Base-by-base conservation (phyloP, 2,113 vertebrate species). In the Poeciliopsis retropinna region DNA sequence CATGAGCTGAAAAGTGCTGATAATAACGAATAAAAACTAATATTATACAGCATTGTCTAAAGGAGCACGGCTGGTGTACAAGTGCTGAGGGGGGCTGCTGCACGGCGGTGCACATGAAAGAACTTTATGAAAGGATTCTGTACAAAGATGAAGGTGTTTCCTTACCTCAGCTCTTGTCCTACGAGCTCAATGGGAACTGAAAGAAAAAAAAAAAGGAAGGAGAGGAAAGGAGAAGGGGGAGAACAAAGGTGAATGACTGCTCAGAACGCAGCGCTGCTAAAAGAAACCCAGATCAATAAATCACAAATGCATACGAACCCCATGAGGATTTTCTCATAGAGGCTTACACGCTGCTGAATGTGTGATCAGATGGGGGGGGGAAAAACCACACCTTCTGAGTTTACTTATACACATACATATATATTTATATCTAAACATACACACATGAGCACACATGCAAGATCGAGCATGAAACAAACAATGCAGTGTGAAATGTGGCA, bases 131-230 rank as follows among this genome's bases (percentile, higher is more conserved):
- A 89, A 81, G 64, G 72, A 68, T 85, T 84, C 31, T 83, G 72
- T 69, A 84, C 70, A 86, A 67, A 87, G 76, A 87, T 79, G 82
- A 79, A 85, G 82, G 81, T 80, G 84, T 80, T 82, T 82, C 81
- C 96, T 96, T 97, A 99, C 98, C 97, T 99, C 93, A 96, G 94
- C 89, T 99, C 98, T 83, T 97, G 94, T 89, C 96, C 96, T 83
- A 95, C 88, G 69, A 96, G 94, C 90, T 99, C 98, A 25, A 94
- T 91, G 80, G 95, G 95, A 90, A 92, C 94, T 92, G 91, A 51
- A 73, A 66, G 28, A 63, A 9, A 37, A 37, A n/a, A 25, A 15
- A 13, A 44, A 47, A 19, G 44, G 14, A 47, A 47, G 44, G 44
- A 47, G 86, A 90, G 47, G 68, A 4, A 31, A 47, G 66, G 5